Evolutionary conservation across 2,797 vertebrate species (phyloP).

Genomic region (Enteromius radiatus): DNA sequence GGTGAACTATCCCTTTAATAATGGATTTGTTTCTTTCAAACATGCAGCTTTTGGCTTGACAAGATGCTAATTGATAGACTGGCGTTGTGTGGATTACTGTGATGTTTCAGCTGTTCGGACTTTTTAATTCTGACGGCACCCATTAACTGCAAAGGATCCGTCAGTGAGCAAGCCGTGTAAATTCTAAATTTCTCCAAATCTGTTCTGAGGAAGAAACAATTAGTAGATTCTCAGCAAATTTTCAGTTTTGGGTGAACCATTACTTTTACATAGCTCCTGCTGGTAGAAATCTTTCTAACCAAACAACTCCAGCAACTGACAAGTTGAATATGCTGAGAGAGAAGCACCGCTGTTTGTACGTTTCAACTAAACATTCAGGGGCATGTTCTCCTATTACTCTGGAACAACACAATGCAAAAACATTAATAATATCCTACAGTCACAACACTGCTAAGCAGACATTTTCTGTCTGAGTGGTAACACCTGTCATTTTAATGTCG

Average conservation of each 20-base stretch:
- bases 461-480: background rate
- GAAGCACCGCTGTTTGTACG: background rate
- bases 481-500: slow-evolving; percentile 4
- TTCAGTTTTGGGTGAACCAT: background rate
- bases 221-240: background rate
- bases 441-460: slow-evolving; percentile 2
- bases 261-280: background rate
- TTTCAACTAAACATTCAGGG: background rate
- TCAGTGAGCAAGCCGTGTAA: background rate
- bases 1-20: too few relatives aligned
- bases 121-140: background rate
- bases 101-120: background rate
- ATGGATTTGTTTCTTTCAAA: background rate
- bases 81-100: background rate
- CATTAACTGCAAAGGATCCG: background rate
- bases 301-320: background rate
- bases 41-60: background rate
- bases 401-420: background rate
- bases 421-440: background rate
- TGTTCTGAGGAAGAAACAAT: background rate
- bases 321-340: background rate
- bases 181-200: background rate
- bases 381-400: slow-evolving; percentile 4
- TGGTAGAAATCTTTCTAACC: background rate
- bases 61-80: background rate